Percentiles rank a stretch among this genome's conserved stretches.
These are phyloP conservation scores for Etia nguti DNA, from an alignment of 2,113 vertebrate species.

Conservation along the genomic window DNA sequence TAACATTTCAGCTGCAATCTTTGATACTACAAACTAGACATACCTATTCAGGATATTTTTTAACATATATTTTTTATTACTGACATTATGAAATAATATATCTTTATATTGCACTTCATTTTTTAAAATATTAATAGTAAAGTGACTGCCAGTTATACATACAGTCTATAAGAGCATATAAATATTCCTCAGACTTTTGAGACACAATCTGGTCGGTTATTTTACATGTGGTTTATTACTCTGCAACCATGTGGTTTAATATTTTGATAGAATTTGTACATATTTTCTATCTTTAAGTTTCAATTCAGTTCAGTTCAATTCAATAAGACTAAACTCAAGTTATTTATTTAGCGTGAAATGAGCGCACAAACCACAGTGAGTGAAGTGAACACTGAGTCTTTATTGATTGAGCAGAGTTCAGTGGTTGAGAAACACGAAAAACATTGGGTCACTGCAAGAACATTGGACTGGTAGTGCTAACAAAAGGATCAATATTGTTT, in stretches of 20 bases:
- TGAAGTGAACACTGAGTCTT: constrained; percentile 62
- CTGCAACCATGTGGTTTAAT: not conserved
- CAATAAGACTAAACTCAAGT: not conserved
- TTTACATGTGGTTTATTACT: not conserved
- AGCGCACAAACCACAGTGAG: not conserved
- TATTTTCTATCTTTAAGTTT: not conserved
- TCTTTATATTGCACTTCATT: fast-evolving
- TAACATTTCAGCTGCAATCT: fast-evolving
- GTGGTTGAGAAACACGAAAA: not conserved
- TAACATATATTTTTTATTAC: not conserved
- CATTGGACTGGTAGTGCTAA: not conserved
- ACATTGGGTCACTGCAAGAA: not conserved
- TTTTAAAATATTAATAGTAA: not conserved
- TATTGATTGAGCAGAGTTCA: constrained; percentile 55
- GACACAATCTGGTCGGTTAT: fast-evolving
- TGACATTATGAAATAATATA: not conserved
- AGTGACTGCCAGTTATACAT: not conserved
- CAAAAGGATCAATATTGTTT: constrained; percentile 6
- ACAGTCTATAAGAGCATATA: not conserved
- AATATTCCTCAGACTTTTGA: not conserved
- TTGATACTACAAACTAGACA: not conserved
- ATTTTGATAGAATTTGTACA: not conserved
- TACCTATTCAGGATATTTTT: not conserved
- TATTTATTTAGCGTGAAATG: not conserved
- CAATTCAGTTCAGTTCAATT: not conserved